phyloP scores from a whole-genome alignment of 2,888 invertebrate species.

The Peribatodes rhomboidaria region DNA sequence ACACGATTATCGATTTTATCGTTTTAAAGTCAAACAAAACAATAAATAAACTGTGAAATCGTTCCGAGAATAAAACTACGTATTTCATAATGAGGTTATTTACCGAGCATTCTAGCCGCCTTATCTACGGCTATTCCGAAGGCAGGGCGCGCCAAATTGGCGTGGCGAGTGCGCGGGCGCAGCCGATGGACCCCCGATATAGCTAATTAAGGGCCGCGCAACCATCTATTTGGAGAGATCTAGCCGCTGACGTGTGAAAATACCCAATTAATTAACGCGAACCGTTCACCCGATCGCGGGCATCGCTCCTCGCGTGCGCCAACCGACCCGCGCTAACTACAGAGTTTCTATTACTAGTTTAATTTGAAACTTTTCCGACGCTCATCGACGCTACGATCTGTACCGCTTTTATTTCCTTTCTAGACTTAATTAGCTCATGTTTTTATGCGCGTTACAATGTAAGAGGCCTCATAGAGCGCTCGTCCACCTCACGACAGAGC shows the following conservation, averaged over 20 bases:
- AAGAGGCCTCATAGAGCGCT: conserved; percentile 29
- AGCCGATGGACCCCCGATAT: conserved; percentile 79
- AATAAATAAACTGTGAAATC: conserved; percentile 62
- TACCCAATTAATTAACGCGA: conserved; percentile 86
- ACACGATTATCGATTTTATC: background rate
- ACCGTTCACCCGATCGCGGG: conserved; percentile 70
- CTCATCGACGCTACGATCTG: conserved; percentile 46
- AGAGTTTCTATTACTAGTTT: conserved; percentile 64
- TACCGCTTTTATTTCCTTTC: conserved; percentile 35
- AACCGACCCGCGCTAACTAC: conserved; percentile 63
- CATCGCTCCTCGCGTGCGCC: conserved; percentile 78
- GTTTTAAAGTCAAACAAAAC: conserved; percentile 20
- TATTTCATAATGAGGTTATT: conserved; percentile 85
- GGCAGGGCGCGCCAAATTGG: conserved; percentile 83
- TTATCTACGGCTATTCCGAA: conserved; percentile 78
- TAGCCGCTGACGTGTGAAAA: conserved; percentile 86
- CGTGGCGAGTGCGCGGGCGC: conserved; percentile 82
- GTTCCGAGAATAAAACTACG: conserved; percentile 69
- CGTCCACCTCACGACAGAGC: conserved; percentile 51
- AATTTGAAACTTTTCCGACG: conserved; percentile 61
- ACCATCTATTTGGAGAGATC: conserved; percentile 86
- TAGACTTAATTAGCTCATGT: conserved; percentile 29
- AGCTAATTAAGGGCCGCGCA: conserved; percentile 84
- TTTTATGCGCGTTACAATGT: conserved; percentile 32
- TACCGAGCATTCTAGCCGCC: conserved; percentile 78